phyloP scores from a whole-genome alignment of 2,888 invertebrate genomes.

The Chloromyia formosa region DNA sequence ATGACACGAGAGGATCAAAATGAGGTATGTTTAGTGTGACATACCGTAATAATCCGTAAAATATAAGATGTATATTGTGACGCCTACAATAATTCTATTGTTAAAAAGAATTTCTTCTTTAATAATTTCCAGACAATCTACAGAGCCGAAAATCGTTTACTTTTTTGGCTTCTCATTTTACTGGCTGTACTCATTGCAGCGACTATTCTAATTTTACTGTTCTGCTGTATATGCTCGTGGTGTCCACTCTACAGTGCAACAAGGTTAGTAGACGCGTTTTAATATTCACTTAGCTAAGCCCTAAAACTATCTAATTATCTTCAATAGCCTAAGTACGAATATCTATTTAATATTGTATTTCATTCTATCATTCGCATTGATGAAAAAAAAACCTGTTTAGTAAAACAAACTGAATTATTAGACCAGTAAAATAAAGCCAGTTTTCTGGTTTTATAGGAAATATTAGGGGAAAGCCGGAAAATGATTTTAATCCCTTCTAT shows the following conservation, averaged over 20 bases:
- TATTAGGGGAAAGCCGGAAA: too few species aligned
- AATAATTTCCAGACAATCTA: slow-evolving; percentile 72
- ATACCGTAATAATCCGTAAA: background rate
- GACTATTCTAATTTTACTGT: slow-evolving; percentile 74
- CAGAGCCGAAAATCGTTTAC: slow-evolving; percentile 75
- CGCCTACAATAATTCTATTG: too few species aligned
- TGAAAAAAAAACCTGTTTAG: background rate
- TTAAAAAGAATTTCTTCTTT: background rate
- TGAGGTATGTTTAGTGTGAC: slow-evolving; percentile 56
- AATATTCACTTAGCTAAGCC: background rate
- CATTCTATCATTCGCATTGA: background rate
- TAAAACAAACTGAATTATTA: slow-evolving; percentile 31
- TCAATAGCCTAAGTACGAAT: background rate
- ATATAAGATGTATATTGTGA: too few species aligned
- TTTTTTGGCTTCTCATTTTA: slow-evolving; percentile 82
- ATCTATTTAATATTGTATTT: too few species aligned
- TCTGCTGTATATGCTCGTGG: slow-evolving; percentile 85
- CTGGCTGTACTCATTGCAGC: slow-evolving; percentile 78
- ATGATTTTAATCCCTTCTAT: too few species aligned
- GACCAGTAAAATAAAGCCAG: too few species aligned
- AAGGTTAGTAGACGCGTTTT: slow-evolving; percentile 65
- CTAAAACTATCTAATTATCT: background rate
- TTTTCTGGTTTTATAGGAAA: too few species aligned
- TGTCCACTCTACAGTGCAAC: slow-evolving; percentile 85
- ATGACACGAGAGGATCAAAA: slow-evolving; percentile 58